phyloP scores from a whole-genome alignment of 2,113 vertebrate genomes.

The Setophaga kirtlandii region DNA sequence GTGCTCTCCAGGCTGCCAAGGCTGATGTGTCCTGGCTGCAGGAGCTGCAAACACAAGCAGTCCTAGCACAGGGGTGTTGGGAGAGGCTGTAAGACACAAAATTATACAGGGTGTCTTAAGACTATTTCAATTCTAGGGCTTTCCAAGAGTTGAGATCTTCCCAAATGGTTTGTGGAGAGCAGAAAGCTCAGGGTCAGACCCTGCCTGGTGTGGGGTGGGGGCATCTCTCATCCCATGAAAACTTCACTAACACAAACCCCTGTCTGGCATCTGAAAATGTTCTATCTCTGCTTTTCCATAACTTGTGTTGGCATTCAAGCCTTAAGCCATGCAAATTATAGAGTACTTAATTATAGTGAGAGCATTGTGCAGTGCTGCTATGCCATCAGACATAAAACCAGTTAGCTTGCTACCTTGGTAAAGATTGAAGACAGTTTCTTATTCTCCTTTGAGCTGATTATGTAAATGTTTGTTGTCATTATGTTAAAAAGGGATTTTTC shows the following conservation, averaged over 20 bases:
- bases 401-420: not conserved
- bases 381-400: not conserved
- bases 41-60: not conserved
- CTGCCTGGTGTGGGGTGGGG: not conserved
- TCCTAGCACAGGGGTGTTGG: rapidly evolving
- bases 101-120: not conserved
- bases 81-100: not conserved
- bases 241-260: not conserved
- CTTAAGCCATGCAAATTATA: not conserved
- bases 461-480: not conserved
- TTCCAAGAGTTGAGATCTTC: not conserved
- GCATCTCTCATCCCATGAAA: rapidly evolving
- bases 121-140: not conserved
- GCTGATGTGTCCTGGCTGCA: rapidly evolving
- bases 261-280: not conserved
- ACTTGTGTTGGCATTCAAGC: not conserved
- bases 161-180: not conserved
- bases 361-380: not conserved
- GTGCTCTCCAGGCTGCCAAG: not conserved
- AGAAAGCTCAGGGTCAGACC: not conserved
- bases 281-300: not conserved
- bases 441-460: not conserved
- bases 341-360: not conserved
- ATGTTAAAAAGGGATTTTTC: not conserved
- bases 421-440: not conserved